Percentiles rank a stretch among this genome's conserved stretches.
Evolutionary conservation across 1,140 invertebrate genomes (phyloP).

Genomic region (Schlechtendalia chinensis): DNA sequence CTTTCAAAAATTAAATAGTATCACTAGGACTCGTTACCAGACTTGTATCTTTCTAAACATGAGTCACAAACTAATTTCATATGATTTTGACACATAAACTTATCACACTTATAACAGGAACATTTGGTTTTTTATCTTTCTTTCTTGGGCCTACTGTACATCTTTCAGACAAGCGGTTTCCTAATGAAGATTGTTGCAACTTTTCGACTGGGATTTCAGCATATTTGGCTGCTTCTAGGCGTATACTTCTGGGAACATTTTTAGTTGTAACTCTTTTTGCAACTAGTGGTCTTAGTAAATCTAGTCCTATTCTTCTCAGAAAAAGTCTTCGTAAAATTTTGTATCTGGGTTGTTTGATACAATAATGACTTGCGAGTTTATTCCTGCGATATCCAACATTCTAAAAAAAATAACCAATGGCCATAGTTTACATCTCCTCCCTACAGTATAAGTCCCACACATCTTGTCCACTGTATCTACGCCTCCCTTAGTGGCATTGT

Average conservation of each 20-base stretch:
- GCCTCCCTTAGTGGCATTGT: constrained; percentile 57
- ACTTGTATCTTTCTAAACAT: background rate
- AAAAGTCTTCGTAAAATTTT: constrained; percentile 16
- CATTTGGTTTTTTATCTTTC: constrained; percentile 7
- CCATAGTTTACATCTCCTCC: constrained; percentile 53
- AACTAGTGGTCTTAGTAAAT: background rate
- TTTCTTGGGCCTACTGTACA: background rate
- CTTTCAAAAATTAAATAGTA: background rate
- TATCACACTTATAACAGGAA: constrained; percentile 1
- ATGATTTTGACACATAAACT: background rate
- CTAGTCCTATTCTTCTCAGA: background rate
- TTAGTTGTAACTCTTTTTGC: constrained; percentile 5
- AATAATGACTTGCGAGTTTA: constrained; percentile 53
- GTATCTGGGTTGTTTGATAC: constrained; percentile 2
- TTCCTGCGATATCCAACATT: constrained; percentile 55
- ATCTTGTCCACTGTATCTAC: constrained; percentile 56
- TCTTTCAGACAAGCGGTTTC: background rate
- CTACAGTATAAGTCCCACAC: constrained; percentile 52
- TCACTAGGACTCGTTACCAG: background rate
- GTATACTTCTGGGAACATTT: constrained; percentile 13
- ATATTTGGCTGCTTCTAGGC: constrained; percentile 12
- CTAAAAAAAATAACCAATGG: constrained; percentile 54
- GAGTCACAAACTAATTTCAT: background rate
- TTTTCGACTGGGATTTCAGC: background rate
- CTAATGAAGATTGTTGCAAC: background rate